Percentiles rank a stretch among this genome's conserved stretches.
phyloP scores from a whole-genome alignment of 2,888 invertebrate genomes.

The Andrena fulva region DNA sequence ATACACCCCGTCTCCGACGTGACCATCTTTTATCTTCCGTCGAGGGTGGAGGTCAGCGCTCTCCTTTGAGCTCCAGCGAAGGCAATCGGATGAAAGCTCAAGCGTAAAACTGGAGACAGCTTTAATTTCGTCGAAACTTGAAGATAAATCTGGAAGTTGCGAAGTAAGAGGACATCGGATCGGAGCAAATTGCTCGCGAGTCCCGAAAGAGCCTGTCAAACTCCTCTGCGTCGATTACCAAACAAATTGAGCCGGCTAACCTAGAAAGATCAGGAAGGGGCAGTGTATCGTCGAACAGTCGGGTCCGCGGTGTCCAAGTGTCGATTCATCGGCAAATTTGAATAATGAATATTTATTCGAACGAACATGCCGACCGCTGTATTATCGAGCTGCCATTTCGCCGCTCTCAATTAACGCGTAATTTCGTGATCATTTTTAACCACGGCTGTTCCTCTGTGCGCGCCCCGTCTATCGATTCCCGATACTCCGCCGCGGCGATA shows the following conservation, averaged over 20 bases:
- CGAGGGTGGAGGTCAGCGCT: background rate
- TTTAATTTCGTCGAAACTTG: slow-evolving; percentile 14
- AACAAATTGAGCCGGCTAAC: background rate
- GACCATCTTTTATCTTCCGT: background rate
- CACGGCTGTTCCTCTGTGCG: background rate
- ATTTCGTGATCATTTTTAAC: slow-evolving; percentile 14
- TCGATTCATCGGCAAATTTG: slow-evolving; percentile 16
- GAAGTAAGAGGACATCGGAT: background rate
- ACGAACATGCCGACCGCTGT: background rate
- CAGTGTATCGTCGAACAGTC: slow-evolving; percentile 21
- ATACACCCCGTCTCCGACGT: background rate
- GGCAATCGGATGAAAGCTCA: slow-evolving; percentile 30
- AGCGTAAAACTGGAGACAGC: slow-evolving; percentile 9
- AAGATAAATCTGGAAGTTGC: no score
- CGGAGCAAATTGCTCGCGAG: background rate
- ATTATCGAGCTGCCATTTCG: background rate
- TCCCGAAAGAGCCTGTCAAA: background rate
- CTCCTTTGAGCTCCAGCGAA: background rate
- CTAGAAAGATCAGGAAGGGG: no score
- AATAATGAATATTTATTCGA: slow-evolving; percentile 42
- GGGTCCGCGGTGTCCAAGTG: slow-evolving; percentile 3
- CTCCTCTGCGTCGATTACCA: background rate
- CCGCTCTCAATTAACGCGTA: slow-evolving; percentile 22
- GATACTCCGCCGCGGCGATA: background rate
- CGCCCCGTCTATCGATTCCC: slow-evolving; percentile 6